phyloP scores from a whole-genome alignment of 1,140 invertebrate genomes.

The Sarcophaga peregrina region DNA sequence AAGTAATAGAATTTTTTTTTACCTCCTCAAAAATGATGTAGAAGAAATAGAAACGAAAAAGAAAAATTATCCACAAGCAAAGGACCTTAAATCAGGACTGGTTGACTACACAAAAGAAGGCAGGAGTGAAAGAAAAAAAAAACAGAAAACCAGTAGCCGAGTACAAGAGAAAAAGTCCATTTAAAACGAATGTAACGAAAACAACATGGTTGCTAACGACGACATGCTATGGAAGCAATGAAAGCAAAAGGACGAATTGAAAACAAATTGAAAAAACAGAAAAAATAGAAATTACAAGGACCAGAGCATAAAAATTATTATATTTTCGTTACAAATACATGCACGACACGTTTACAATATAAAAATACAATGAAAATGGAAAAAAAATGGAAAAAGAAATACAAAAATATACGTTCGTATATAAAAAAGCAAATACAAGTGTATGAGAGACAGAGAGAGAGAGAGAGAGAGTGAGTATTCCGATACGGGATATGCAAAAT shows the following conservation, averaged over 20 bases:
- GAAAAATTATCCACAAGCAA: conserved; percentile 41
- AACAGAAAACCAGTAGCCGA: no score
- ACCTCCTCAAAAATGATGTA: no score
- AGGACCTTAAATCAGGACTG: conserved; percentile 31
- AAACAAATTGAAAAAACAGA: no score
- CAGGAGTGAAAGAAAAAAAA: no score
- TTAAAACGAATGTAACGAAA: conserved; percentile 62
- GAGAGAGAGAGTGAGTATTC: neutral
- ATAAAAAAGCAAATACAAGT: neutral
- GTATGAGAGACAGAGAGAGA: no score
- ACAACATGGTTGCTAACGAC: conserved; percentile 24
- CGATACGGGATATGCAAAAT: conserved; percentile 38
- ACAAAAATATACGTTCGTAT: neutral
- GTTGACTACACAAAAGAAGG: conserved; percentile 28
- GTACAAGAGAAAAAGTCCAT: conserved; percentile 58
- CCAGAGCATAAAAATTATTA: neutral
- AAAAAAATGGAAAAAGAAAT: no score
- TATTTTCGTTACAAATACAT: neutral
- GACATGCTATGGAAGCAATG: neutral
- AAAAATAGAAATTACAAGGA: no score
- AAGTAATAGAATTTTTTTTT: conserved; percentile 11
- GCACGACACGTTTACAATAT: neutral
- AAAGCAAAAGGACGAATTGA: neutral
- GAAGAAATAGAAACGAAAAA: conserved; percentile 34
- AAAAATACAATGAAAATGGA: neutral